Base-by-base conservation (phyloP, 92 coral and sea anemone species). In the Galaxea fascicularis region DNA sequence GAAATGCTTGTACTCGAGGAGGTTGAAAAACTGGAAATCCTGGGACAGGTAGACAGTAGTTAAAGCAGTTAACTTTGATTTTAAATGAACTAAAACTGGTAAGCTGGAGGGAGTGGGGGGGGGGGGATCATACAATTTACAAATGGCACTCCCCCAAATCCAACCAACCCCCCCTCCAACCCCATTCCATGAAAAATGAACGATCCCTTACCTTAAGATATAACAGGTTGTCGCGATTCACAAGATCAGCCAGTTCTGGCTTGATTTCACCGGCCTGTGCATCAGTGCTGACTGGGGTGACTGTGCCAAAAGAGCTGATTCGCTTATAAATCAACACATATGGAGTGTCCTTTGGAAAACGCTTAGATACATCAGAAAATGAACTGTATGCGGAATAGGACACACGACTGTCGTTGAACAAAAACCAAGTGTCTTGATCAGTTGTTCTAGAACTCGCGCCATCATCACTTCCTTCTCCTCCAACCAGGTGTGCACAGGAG, bases 261-360 rank as follows among this genome's bases (percentile, higher is more conserved):
- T 68, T 39, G 22, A 82, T 82, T 20, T 54, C 86, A 27, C 59
- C 59, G 35, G 45, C 73, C 49, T 18, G 17, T 0, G 21, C 15
- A 45, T 44, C 82, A 78, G 62, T 41, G 81, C 24, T 45, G 8
- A 79, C 39, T 27, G 88, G 75, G 59, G 71, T 70, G 49, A 59
- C 79, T 62, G 82, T 70, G 49, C 20, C 78, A 28, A 66, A 24
- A 52, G 73, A 45, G 80, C 90, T 76, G 57, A 85, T 60, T 65
- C 87, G 89, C 82, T 90, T 94, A 78, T 94, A 94, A 35, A 94
- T 89, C 78, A 94, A 69, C 47, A 94, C 95, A 73, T 94, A 94
- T 2, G 98, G 98, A 7, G 98, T 94, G 64, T 94, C 98, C 86
- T 89, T 94, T 0, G 98, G 98, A 65, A 94, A 94, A 18, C 98